Evolutionary conservation across 2,797 vertebrate species (phyloP), one percentile per base, ranked within the genome.

Genomic region (Benthosema pterotum): DNA sequence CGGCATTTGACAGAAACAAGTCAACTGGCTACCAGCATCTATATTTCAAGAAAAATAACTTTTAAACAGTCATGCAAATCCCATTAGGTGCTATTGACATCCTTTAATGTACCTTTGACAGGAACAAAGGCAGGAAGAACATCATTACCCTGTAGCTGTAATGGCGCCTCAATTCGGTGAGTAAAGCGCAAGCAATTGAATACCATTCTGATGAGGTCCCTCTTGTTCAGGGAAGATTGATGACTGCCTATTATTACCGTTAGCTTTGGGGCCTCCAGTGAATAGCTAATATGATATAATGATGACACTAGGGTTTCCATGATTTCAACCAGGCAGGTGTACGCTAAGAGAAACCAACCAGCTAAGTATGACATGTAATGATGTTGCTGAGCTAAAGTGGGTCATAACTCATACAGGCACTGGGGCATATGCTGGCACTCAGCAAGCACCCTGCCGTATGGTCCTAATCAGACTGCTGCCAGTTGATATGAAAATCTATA

Each of bases 331-430:
- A 63, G 43, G 52, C 70, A 80, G 69, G 66, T 79, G 69, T 75
- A 13, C 49, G 12, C 49, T 57, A 65, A 63, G 61, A 63, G 42
- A 50, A n/a, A 57, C 46, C 47, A 65, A 73, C 66, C 11, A 18
- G 48, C 58, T 71, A 68, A 77, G 61, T 22, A 60, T 67, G 57
- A 77, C 60, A 12, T 16, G 49, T 51, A 49, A 66, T 52, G 22
- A 25, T 25, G 68, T 38, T 14, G 68, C 42, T 14, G 42, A 52
- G 65, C 15, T 48, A 53, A 57, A 54, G 48, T 18, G 17, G 2
- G 54, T 32, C 43, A 56, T 83, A 77, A 84, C 81, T 79, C 63
- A 71, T 58, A 58, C 63, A 62, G 76, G 65, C 78, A 66, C 32
- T 72, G 61, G 61, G 47, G 22, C 19, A 51, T 58, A 63, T 67